Evolutionary conservation across 2,797 vertebrate species (phyloP).

Genomic region (Bryconaethiops microstoma): DNA sequence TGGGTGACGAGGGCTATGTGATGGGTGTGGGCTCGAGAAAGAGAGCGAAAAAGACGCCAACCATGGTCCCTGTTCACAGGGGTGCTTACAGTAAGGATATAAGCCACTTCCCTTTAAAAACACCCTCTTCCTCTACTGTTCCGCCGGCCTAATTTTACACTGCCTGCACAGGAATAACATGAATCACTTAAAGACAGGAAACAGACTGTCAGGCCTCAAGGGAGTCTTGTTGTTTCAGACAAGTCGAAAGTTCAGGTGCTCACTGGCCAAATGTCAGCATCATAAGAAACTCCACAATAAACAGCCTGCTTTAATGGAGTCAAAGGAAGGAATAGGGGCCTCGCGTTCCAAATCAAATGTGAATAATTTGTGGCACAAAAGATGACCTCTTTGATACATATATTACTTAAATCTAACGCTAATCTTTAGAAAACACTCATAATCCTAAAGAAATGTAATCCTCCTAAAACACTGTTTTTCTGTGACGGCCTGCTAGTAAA

Average conservation of each 20-base stretch:
- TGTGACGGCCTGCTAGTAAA: too few relatives aligned
- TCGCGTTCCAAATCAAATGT: neutral
- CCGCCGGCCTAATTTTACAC: constrained; percentile 33
- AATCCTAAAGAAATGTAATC: too few relatives aligned
- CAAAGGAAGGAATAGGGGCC: neutral
- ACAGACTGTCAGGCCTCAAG: constrained; percentile 25
- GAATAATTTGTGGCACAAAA: neutral
- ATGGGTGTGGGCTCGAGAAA: constrained; percentile 36
- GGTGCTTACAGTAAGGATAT: constrained; percentile 46
- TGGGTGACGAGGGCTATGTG: constrained; percentile 20
- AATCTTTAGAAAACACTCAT: too few relatives aligned
- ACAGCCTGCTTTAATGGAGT: neutral
- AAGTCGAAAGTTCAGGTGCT: neutral
- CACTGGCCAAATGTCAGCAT: neutral
- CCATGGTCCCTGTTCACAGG: constrained; percentile 19
- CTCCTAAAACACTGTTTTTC: too few relatives aligned
- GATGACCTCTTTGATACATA: neutral
- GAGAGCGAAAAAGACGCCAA: constrained; percentile 21
- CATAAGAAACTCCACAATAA: neutral
- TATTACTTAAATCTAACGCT: neutral
- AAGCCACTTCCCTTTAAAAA: constrained; percentile 43
- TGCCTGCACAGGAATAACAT: constrained; percentile 43
- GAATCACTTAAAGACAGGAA: constrained; percentile 50
- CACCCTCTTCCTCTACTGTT: constrained; percentile 38
- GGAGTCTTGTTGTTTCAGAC: constrained; percentile 22